Percentiles rank a stretch among this genome's conserved stretches.
Conservation (phyloP, 2,113 vertebrate species). For the Xiphophorus couchianus region DNA sequence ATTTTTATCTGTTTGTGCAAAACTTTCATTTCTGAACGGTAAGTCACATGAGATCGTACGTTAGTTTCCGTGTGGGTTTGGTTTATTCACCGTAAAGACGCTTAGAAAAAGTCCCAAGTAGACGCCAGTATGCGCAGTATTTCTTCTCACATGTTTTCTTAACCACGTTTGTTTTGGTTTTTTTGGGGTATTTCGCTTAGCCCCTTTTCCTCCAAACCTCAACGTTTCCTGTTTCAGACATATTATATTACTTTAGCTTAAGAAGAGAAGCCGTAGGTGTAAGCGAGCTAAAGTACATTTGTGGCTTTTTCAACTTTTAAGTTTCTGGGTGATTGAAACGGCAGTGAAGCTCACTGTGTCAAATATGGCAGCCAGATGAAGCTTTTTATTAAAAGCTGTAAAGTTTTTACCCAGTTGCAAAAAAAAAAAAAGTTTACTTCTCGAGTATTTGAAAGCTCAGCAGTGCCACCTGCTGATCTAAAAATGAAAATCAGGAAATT, state of each 20-base stretch:
- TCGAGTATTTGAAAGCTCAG: background rate
- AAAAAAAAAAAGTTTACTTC: background rate
- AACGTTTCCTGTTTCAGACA: background rate
- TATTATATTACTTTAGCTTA: background rate
- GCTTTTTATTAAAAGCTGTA: too few relatives aligned
- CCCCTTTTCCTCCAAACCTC: background rate
- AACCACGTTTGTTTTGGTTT: conserved; percentile 61
- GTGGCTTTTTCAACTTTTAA: too few relatives aligned
- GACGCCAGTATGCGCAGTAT: background rate
- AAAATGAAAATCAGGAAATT: background rate
- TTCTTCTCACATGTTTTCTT: conserved; percentile 19
- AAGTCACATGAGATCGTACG: background rate
- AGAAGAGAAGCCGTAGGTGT: background rate
- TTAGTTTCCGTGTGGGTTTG: fast-evolving
- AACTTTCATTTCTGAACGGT: conserved; percentile 28
- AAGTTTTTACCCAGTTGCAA: background rate
- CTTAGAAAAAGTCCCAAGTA: background rate
- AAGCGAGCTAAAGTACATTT: too few relatives aligned
- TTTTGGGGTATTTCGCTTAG: background rate
- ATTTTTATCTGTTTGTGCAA: background rate
- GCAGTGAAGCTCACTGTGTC: too few relatives aligned
- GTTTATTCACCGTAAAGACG: background rate
- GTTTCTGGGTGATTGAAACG: too few relatives aligned
- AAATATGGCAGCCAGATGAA: background rate
- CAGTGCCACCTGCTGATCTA: background rate